A percentile compares a stretch with the other conserved stretches of the same genome.
Conservation (phyloP, 2,888 invertebrate species). For the Stenolophus ochropezus region DNA sequence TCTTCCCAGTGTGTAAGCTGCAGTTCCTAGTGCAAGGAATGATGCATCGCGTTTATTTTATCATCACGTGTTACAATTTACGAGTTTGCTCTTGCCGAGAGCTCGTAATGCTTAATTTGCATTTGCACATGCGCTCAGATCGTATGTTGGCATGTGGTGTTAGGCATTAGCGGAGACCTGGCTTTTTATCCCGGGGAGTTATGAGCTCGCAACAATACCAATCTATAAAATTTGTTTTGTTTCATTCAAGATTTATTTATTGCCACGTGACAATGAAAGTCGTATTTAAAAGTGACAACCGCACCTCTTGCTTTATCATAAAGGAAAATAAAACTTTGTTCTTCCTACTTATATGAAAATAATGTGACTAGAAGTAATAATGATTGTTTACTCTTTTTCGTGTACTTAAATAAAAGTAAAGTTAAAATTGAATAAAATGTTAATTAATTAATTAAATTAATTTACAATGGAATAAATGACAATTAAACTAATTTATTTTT, state of each 20-base stretch:
- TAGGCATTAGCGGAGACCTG: not conserved
- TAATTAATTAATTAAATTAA: too few relatives aligned
- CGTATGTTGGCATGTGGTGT: constrained; percentile 1
- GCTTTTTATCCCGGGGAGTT: not conserved
- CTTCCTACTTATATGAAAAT: too few relatives aligned
- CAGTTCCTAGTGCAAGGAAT: constrained; percentile 39
- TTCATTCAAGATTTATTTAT: not conserved
- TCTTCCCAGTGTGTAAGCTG: not conserved
- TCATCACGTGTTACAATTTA: constrained; percentile 51
- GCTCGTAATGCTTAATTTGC: constrained; percentile 44
- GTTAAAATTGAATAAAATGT: too few relatives aligned
- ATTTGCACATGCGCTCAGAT: constrained; percentile 9
- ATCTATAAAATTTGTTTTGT: not conserved
- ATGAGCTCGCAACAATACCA: not conserved
- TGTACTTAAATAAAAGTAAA: too few relatives aligned
- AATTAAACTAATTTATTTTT: too few relatives aligned
- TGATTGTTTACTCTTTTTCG: too few relatives aligned
- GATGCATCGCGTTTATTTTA: constrained; percentile 48
- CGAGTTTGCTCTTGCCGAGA: constrained; percentile 49
- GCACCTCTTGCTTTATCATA: not conserved
- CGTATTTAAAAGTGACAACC: not conserved
- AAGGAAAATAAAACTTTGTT: not conserved
- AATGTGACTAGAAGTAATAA: too few relatives aligned
- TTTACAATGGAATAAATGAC: too few relatives aligned
- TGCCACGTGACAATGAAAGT: not conserved